Conservation (phyloP, 2,113 vertebrate species). For the Aleadryas rufinucha region DNA sequence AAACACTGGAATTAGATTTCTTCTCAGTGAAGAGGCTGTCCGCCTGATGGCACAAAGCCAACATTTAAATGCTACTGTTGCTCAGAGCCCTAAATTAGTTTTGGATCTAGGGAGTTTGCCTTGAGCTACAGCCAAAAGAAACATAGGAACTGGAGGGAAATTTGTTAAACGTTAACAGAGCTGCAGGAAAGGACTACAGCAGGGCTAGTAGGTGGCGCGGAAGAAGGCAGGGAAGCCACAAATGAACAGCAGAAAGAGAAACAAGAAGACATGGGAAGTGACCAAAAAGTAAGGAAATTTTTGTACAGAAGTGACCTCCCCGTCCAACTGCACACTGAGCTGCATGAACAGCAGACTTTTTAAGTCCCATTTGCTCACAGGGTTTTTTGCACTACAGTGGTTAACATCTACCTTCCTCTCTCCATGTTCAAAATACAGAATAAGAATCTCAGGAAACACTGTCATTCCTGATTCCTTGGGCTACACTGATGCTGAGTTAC, state of each 20-base stretch:
- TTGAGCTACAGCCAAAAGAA: slow-evolving; percentile 73
- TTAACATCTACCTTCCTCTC: not conserved
- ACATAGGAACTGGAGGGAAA: slow-evolving; percentile 64
- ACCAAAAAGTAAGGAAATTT: not conserved
- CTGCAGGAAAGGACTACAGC: slow-evolving; percentile 43
- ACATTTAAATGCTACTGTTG: slow-evolving; percentile 72
- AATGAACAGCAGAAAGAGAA: not conserved
- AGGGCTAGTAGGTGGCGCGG: not conserved
- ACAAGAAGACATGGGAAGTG: not conserved
- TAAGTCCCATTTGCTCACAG: not conserved
- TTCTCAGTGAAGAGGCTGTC: slow-evolving; percentile 58
- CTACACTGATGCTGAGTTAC: not conserved
- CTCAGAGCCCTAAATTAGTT: slow-evolving; percentile 70
- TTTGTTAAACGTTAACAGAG: slow-evolving; percentile 66
- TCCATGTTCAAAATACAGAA: not conserved
- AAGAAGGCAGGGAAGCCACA: not conserved
- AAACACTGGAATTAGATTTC: slow-evolving; percentile 67
- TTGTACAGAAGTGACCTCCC: not conserved
- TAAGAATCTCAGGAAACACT: not conserved
- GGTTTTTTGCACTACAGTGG: not conserved
- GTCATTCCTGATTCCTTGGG: not conserved
- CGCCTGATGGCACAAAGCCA: slow-evolving; percentile 58
- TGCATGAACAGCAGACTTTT: not conserved
- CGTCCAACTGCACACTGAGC: not conserved
- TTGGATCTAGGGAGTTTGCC: slow-evolving; percentile 69